Evolutionary conservation across 1,140 invertebrate genomes (phyloP), one percentile per base, ranked within the genome.

Genomic region (Callitettix versicolor): DNA sequence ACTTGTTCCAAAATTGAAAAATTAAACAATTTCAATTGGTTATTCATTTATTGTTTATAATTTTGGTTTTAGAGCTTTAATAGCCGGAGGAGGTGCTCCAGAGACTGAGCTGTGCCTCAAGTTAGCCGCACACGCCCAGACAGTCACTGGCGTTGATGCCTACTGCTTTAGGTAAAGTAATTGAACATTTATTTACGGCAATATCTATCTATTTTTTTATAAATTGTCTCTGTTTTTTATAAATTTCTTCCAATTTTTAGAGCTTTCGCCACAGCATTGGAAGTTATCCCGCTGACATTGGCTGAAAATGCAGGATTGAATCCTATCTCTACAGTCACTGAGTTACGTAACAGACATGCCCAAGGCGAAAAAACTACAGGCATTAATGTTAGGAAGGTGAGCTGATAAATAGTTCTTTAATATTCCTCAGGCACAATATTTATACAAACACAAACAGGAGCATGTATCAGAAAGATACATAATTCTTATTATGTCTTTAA

Each of bases 291-390:
- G 2, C 95, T 86, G 48, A 99, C 97, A 2, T 74, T 99, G 50
- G 93, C 97, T n/a, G 97, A 99, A 74, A 99, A 99, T 72, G 95
- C 96, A 21, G 96, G 97, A n/a, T 75, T 99, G 1, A 98, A 96
- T 73, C 88, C 97, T 0, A 98, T 99, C 68, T 71, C 88, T 46
- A 98, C 95, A 0, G 95, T 99, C 1, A 99, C 96, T 0, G 95
- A 98, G 71, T 76, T 99, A 50, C 80, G 96, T 53, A 97, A 93
- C 67, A 79, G 88, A 65, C 95, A 99, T 73, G 92, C 92, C 0
- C 76, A 84, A 56, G 87, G 86, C 22, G 82, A 90, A 67, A 79
- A 76, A 44, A 85, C 79, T 48, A 82, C 90, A 42, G 97, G 97
- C 54, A 97, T 99, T 48, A 99, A 99, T 75, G 95, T 99, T 43